Percentiles rank a stretch among this genome's conserved stretches.
Evolutionary conservation across 2,113 vertebrate species (phyloP).

Genomic region (Actinemys pallida): DNA sequence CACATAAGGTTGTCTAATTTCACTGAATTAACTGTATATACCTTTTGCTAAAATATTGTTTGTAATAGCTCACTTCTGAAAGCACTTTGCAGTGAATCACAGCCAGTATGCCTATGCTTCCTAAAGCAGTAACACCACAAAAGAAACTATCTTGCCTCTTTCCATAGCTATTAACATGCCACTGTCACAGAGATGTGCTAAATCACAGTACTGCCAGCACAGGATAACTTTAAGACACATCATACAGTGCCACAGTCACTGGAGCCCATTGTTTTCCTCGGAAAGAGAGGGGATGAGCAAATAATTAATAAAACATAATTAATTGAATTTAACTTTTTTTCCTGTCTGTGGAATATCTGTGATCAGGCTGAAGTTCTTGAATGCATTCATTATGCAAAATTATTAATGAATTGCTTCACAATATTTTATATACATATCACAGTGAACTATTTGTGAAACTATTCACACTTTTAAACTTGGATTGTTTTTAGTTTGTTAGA

Average conservation of each 20-base stretch:
- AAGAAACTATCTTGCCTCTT: background rate
- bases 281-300: background rate
- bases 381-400: background rate
- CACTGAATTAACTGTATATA: background rate
- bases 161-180: background rate
- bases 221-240: background rate
- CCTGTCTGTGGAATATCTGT: background rate
- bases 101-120: background rate
- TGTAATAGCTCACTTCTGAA: background rate
- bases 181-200: background rate
- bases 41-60: background rate
- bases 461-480: background rate
- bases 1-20: background rate
- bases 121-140: background rate
- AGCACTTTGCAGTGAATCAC: background rate
- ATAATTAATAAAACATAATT: background rate
- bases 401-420: background rate
- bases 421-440: background rate
- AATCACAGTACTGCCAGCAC: background rate
- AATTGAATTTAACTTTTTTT: background rate
- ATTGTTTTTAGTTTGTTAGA: background rate
- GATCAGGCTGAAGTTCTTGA: background rate
- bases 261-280: background rate
- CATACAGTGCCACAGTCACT: background rate
- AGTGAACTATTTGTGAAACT: background rate